phyloP scores from a whole-genome alignment of 2,113 vertebrate species.

The Lophochroa leadbeateri region DNA sequence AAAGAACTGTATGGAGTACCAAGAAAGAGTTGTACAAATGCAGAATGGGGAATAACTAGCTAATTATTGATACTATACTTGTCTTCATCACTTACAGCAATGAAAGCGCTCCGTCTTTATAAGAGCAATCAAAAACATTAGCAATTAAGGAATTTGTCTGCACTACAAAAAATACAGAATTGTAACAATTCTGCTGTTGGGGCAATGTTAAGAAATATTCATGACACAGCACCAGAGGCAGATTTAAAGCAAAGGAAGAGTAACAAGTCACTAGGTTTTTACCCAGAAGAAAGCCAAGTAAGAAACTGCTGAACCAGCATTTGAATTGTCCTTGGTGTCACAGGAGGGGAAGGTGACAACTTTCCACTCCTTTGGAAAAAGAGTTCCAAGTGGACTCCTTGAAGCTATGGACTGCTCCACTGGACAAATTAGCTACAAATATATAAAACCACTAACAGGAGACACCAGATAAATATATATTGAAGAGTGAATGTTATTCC shows the following conservation, averaged over 20 bases:
- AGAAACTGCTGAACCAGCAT: neutral
- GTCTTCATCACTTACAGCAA: neutral
- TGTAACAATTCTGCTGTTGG: neutral
- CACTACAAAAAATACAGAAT: neutral
- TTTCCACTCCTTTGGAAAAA: neutral
- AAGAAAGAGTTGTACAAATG: neutral
- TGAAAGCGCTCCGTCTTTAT: neutral
- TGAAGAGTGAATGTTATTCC: no score
- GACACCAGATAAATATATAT: neutral
- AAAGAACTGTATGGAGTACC: neutral
- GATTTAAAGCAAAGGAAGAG: neutral
- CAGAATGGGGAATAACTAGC: neutral
- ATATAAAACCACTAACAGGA: fast-evolving
- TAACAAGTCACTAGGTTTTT: neutral
- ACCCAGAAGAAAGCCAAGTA: neutral
- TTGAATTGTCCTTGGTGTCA: neutral
- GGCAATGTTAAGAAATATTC: neutral
- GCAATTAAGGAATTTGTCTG: neutral
- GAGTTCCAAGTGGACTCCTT: neutral
- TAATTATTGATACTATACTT: neutral
- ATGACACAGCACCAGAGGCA: neutral
- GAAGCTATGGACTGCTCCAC: neutral
- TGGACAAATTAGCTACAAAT: neutral
- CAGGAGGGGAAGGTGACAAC: neutral
- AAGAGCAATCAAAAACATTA: neutral